phyloP scores from a whole-genome alignment of 2,113 vertebrate species.

The Strix uralensis region DNA sequence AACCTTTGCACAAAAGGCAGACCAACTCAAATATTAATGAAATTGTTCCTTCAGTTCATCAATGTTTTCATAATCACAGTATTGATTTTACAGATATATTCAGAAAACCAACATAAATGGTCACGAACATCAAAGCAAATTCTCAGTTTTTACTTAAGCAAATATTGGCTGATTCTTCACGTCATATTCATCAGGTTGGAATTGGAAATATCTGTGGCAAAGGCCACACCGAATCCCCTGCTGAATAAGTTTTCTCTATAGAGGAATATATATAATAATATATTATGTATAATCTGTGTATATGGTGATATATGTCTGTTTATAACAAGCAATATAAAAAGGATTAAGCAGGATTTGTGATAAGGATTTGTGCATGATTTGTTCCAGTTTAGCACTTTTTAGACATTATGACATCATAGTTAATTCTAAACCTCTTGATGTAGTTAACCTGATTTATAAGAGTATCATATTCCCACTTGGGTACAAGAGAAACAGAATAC shows the following conservation, averaged over 20 bases:
- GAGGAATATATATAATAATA: background rate
- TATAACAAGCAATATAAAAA: constrained; percentile 21
- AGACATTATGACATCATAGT: background rate
- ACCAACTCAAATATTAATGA: background rate
- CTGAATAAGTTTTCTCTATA: background rate
- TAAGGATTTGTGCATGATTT: background rate
- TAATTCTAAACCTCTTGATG: constrained; percentile 17
- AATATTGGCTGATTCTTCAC: background rate
- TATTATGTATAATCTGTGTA: background rate
- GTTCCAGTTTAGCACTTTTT: constrained; percentile 29
- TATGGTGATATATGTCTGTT: background rate
- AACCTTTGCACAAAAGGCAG: rapidly evolving
- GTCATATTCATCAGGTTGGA: background rate
- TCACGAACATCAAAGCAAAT: background rate
- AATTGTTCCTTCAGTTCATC: background rate
- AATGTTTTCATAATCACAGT: background rate
- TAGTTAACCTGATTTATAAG: constrained; percentile 33
- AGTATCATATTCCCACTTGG: constrained; percentile 4
- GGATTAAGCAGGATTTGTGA: constrained; percentile 43
- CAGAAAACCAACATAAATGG: background rate
- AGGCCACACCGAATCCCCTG: background rate
- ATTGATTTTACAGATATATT: background rate
- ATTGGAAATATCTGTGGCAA: background rate
- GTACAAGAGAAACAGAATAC: background rate
- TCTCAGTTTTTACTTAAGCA: background rate